Evolutionary conservation across 2,888 invertebrate species (phyloP), one percentile per base, ranked within the genome.

Genomic region (Torymus tubicola): DNA sequence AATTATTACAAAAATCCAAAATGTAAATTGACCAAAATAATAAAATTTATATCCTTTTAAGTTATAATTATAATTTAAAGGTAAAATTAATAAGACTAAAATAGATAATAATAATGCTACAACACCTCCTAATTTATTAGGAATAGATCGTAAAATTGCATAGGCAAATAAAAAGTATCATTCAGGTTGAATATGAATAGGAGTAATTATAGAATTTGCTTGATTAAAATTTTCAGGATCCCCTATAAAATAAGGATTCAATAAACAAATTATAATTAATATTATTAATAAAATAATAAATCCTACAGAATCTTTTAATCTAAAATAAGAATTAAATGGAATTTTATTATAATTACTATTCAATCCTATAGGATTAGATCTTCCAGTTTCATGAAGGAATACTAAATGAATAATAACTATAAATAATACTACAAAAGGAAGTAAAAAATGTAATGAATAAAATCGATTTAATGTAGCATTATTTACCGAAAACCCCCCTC

Each of bases 111-210:
- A 83, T 91, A 95, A 87, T 0, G 94, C 94, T 86, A 95, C 91
- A 67, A 96, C 95, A 83, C 96, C 95, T 73, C 95, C 95, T 91
- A 95, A 88, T 93, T 96, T 96, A 92, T 95, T 96, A 8, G 96
- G 95, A 79, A 96, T 95, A 58, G 95, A 95, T 42, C 96, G 96
- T 87, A 31, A 96, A 92, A 96, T 96, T 18, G 95, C 95, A 90
- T 96, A 96, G 14, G 96, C 95, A 92, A 96, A 96, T 92, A 96
- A 90, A 87, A 96, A 96, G 90, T 96, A 96, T 94, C 95, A 96
- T 93, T 96, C 96, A 65, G 95, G 96, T 93, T 96, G 94, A 92
- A 96, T 96, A 88, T 96, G 96, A 10, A 93, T 89, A 0, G 96
- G 95, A 0, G 95, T 95, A 16, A 94, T 92, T 92, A 95, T 86